These are phyloP conservation scores for Archivesica marissinica DNA, from an alignment of 1,140 invertebrate species.

Conservation along the genomic window DNA sequence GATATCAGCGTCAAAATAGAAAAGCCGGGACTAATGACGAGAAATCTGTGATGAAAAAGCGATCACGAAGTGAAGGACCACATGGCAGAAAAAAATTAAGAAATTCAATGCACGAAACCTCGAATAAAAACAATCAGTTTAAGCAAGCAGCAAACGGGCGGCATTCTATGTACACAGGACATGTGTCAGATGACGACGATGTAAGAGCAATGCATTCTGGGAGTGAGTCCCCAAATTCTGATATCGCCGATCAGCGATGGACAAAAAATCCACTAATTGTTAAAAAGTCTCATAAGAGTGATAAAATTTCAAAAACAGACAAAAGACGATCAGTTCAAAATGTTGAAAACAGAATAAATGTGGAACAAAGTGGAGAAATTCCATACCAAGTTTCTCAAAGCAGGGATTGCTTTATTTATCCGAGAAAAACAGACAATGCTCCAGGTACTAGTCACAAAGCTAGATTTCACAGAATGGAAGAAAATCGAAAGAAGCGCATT, in stretches of 20 bases:
- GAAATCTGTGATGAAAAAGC: constrained; percentile 65
- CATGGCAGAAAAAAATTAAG: constrained; percentile 63
- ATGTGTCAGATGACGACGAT: constrained; percentile 68
- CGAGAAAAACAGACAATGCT: constrained; percentile 59
- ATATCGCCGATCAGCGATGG: constrained; percentile 74
- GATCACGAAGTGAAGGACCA: constrained; percentile 78
- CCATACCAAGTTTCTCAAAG: constrained; percentile 15
- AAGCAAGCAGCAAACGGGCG: constrained; percentile 49
- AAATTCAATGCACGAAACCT: constrained; percentile 67
- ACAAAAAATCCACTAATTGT: constrained; percentile 78
- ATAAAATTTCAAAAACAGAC: constrained; percentile 67
- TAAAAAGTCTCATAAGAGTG: constrained; percentile 67
- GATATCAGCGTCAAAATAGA: constrained; percentile 55
- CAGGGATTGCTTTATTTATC: constrained; percentile 51
- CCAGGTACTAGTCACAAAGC: constrained; percentile 57
- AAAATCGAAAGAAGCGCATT: constrained; percentile 76
- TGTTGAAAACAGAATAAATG: constrained; percentile 49
- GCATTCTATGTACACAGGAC: constrained; percentile 70
- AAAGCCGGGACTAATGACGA: constrained; percentile 17
- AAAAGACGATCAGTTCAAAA: constrained; percentile 57
- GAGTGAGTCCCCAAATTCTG: constrained; percentile 73
- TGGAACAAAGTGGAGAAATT: constrained; percentile 6
- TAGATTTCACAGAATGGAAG: constrained; percentile 80
- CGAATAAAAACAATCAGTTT: constrained; percentile 44
- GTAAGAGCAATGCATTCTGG: constrained; percentile 59